Conservation (phyloP, 2,113 vertebrate genomes). For the Fulmarus glacialis region DNA sequence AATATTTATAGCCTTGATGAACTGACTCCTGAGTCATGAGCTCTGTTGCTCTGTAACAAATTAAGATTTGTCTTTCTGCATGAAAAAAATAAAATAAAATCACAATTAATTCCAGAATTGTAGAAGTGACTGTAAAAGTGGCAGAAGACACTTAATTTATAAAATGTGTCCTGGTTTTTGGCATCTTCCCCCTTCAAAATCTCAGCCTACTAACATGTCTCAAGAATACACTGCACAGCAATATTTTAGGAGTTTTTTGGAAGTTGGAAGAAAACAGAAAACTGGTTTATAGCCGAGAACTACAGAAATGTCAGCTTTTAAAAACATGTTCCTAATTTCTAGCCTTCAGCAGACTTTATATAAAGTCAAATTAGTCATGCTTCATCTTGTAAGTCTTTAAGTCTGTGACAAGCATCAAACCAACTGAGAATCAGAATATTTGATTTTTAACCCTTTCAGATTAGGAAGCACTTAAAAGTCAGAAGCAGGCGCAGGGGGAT, state of each 20-base stretch:
- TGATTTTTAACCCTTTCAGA: slow-evolving; percentile 25
- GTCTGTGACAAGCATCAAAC: background rate
- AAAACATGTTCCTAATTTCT: slow-evolving; percentile 21
- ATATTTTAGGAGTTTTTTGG: background rate
- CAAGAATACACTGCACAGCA: background rate
- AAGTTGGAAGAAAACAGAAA: slow-evolving; percentile 19
- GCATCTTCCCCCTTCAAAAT: background rate
- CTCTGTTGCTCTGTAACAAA: slow-evolving; percentile 8
- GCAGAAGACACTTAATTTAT: slow-evolving; percentile 9
- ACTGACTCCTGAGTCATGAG: slow-evolving; percentile 32
- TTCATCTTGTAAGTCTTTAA: background rate
- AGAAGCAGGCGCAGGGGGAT: background rate
- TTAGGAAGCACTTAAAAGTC: background rate
- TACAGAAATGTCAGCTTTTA: slow-evolving; percentile 19
- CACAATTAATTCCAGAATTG: slow-evolving; percentile 16
- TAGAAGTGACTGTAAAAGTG: background rate
- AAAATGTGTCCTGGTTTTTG: slow-evolving; percentile 4
- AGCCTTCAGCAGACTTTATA: background rate
- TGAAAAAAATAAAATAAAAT: slow-evolving; percentile 1
- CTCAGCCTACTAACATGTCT: background rate
- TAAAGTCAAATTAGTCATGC: slow-evolving; percentile 31
- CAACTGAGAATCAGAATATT: background rate
- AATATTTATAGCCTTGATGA: slow-evolving; percentile 37
- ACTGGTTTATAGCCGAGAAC: background rate
- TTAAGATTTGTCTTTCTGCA: slow-evolving; percentile 11